Conservation (phyloP, 2,888 invertebrate species). For the Heliconius ethilla region DNA sequence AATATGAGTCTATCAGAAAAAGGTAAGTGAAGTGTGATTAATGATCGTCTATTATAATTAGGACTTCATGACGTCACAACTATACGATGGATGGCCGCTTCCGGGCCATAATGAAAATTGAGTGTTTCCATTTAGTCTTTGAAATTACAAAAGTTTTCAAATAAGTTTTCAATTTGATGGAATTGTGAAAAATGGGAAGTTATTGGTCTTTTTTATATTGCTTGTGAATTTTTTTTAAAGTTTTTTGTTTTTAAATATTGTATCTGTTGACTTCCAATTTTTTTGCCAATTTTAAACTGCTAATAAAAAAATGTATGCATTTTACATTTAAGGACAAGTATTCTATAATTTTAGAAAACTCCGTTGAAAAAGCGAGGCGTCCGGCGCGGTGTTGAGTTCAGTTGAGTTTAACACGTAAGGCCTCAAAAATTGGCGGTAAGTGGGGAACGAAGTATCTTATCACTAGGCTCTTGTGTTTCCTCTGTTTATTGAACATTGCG, state of each 20-base stretch:
- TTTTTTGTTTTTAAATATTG: not conserved
- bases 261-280: not conserved
- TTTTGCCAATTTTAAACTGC: not conserved
- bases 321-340: not conserved
- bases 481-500: no score
- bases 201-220: not conserved
- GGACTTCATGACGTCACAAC: slow-evolving; percentile 8
- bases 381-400: no score
- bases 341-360: not conserved
- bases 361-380: no score
- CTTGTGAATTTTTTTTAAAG: not conserved
- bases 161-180: not conserved
- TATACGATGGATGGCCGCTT: slow-evolving; percentile 2
- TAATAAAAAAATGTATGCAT: not conserved
- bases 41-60: slow-evolving; percentile 13
- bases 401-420: no score
- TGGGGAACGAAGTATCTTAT: no score
- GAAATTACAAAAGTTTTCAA: slow-evolving; percentile 12
- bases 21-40: not conserved
- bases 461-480: no score
- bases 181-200: slow-evolving; percentile 1
- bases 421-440: no score
- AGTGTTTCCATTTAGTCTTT: slow-evolving; percentile 12
- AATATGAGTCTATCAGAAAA: not conserved
- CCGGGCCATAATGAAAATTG: slow-evolving; percentile 16